A percentile compares a stretch with the other conserved stretches of the same genome.
phyloP scores from a whole-genome alignment of 1,140 invertebrate species.

The Nasonia vitripennis region DNA sequence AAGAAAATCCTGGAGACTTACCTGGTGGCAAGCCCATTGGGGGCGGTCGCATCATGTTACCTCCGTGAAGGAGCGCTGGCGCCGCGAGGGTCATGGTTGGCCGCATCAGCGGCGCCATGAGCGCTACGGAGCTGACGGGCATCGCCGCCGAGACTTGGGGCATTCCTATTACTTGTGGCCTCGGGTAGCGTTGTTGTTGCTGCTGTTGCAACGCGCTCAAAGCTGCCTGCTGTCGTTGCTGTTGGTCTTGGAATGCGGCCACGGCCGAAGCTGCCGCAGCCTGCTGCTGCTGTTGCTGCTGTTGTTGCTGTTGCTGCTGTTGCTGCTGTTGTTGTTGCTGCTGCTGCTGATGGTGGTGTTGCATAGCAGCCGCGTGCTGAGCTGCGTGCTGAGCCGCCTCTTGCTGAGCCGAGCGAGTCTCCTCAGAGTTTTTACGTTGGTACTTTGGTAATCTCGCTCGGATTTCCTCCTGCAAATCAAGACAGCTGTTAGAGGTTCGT shows the following conservation, averaged over 20 bases:
- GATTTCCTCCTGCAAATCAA: conserved; percentile 85
- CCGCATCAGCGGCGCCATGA: conserved; percentile 79
- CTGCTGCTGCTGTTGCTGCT: conserved; percentile 63
- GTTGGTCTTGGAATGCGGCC: conserved; percentile 72
- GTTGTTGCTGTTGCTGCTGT: conserved; percentile 63
- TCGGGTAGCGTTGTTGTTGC: conserved; percentile 67
- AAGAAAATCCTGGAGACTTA: conserved; percentile 73
- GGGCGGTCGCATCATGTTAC: conserved; percentile 85
- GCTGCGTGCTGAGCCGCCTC: conserved; percentile 72
- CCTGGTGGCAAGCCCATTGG: conserved; percentile 83
- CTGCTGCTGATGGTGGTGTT: conserved; percentile 14
- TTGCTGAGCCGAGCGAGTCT: conserved; percentile 74
- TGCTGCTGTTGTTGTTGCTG: conserved; percentile 59
- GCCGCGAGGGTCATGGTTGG: conserved; percentile 80
- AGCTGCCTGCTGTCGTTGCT: conserved; percentile 71
- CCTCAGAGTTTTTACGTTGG: conserved; percentile 74
- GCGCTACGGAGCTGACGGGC: conserved; percentile 76
- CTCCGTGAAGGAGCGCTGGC: conserved; percentile 81
- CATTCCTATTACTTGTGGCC: conserved; percentile 70
- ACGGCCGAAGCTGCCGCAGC: conserved; percentile 66
- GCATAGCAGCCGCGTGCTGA: conserved; percentile 74
- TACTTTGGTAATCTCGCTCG: conserved; percentile 87
- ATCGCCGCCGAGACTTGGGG: conserved; percentile 68
- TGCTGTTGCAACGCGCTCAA: conserved; percentile 62
- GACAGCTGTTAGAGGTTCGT: neutral